These are phyloP conservation scores for Microctonus aethiopoides DNA, from an alignment of 2,888 invertebrate genomes.

Conservation along the genomic window DNA sequence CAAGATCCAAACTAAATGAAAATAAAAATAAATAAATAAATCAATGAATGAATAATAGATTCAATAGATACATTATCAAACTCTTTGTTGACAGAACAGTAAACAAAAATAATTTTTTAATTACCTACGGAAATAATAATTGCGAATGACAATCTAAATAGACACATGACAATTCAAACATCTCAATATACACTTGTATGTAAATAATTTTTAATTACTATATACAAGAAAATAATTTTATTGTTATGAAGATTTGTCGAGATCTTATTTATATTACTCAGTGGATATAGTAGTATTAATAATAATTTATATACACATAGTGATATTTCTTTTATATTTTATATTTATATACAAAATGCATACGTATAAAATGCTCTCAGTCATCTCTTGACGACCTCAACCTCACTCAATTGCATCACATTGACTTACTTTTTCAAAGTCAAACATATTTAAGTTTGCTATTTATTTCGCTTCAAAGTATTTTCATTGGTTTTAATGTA, in stretches of 20 bases:
- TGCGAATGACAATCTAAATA: background rate
- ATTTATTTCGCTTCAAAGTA: background rate
- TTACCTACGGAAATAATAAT: background rate
- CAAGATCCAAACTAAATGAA: too few species aligned
- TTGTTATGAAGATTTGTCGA: background rate
- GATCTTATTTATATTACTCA: background rate
- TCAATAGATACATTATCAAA: too few species aligned
- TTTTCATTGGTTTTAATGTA: background rate
- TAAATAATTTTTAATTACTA: background rate
- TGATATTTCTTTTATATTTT: too few species aligned
- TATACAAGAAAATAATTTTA: background rate
- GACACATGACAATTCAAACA: background rate
- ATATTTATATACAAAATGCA: background rate
- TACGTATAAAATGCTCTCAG: background rate
- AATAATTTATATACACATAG: too few species aligned
- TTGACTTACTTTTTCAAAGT: conserved; percentile 61
- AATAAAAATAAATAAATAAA: too few species aligned
- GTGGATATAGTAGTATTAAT: too few species aligned
- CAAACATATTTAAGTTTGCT: conserved; percentile 44
- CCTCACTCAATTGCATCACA: conserved; percentile 55
- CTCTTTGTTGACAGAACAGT: background rate
- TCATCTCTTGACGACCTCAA: conserved; percentile 32
- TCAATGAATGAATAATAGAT: too few species aligned
- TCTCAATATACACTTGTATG: background rate
- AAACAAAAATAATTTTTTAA: background rate